phyloP scores from a whole-genome alignment of 2,113 vertebrate genomes.

The Thalassoma bifasciatum region DNA sequence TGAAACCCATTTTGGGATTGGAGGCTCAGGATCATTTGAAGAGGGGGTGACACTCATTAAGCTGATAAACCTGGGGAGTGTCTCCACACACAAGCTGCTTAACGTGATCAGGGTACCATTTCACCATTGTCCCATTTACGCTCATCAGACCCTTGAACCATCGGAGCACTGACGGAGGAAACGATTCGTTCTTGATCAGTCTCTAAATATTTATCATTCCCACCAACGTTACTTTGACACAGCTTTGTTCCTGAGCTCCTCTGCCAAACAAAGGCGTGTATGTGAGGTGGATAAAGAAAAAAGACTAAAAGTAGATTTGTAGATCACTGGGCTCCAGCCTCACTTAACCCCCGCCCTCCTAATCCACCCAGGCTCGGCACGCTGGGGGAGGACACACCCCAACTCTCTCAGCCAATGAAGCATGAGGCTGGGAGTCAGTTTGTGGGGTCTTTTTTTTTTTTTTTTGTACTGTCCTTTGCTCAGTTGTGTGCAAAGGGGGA shows the following conservation, averaged over 20 bases:
- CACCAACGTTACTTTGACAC: no score
- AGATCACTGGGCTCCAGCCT: slow-evolving; percentile 23
- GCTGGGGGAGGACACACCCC: background rate
- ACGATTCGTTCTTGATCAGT: no score
- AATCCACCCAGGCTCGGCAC: slow-evolving; percentile 16
- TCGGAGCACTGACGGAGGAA: no score
- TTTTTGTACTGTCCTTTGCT: no score
- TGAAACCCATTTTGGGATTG: background rate
- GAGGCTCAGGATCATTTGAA: background rate
- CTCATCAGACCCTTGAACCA: background rate
- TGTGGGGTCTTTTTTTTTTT: no score
- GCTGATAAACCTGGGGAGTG: slow-evolving; percentile 28
- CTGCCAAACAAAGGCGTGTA: background rate
- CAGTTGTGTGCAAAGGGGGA: no score
- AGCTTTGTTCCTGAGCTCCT: background rate
- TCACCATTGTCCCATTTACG: background rate
- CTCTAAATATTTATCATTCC: no score
- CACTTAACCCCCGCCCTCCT: background rate
- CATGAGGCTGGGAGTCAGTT: background rate
- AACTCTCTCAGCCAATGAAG: slow-evolving; percentile 12
- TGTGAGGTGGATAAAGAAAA: background rate
- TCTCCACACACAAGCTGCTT: slow-evolving; percentile 39
- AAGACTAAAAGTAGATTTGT: slow-evolving; percentile 19
- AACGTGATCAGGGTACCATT: slow-evolving; percentile 1
- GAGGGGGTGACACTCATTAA: slow-evolving; percentile 23